Base-by-base conservation (phyloP, 2,888 invertebrate species). In the Anoplius nigerrimus region DNA sequence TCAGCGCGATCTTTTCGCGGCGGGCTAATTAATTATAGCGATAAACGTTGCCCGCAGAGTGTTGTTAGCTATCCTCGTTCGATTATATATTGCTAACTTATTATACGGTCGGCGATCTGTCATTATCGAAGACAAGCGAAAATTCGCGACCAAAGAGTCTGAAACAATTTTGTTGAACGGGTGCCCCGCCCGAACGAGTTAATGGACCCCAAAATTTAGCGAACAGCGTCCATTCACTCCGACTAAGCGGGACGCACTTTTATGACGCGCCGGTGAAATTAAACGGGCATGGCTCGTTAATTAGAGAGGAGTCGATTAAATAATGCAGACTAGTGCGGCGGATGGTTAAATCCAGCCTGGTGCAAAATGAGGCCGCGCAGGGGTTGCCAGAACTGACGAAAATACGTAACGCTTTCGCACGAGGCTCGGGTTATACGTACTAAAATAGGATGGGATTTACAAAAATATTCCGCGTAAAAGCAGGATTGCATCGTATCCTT, bases 281-380 rank as follows among this genome's bases (percentile, higher is more conserved):
- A 78, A 71, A 62, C 74, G 69, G 59, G 57, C 58, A 55, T 54
- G 64, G 68, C 74, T 70, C 70, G 62, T 78, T 78, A 76, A 78
- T 78, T 74, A 78, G 68, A 64, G 61, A 69, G 45, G 66, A 69
- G 54, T 60, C 66, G 63, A 74, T 71, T 78, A 75, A 78, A 78
- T 75, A 62, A 73, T 67, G 71, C 57, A 67, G 24, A 42, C 56
- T 54, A 58, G 65, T 51, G 55, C 21, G 56, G 52, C 21, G 65
- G 54, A 67, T 42, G 59, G 24, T 64, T 52, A 67, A 76, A 74
- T 74, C 62, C 68, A 56, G 67, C 51, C 54, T 55, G 54, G 57
- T 48, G 58, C 60, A 57, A 63, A 34, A 54, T 59, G 54, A 57
- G 16, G 60, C 21, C 16, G 53, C 24, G 18, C 27, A 43, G n/a